Evolutionary conservation across 2,888 invertebrate genomes (phyloP).

Genomic region (Philereme transversata): DNA sequence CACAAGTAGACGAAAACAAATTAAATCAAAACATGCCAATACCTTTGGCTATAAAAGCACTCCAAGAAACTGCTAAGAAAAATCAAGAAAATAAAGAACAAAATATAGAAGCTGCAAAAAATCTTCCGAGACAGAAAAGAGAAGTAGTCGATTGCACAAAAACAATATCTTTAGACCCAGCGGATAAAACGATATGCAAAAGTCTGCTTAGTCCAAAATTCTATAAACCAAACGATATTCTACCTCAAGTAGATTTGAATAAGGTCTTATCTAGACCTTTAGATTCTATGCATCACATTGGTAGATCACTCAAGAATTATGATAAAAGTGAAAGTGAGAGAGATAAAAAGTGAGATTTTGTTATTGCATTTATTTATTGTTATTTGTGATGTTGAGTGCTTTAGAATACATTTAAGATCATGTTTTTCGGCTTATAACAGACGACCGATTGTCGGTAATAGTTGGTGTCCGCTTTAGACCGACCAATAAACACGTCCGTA

Average conservation of each 20-base stretch:
- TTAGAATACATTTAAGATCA: constrained; percentile 1
- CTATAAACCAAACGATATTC: constrained; percentile 9
- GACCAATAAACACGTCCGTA: no score
- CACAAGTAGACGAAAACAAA: constrained; percentile 41
- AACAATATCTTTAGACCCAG: constrained; percentile 50
- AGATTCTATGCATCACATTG: constrained; percentile 56
- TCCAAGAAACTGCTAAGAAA: constrained; percentile 31
- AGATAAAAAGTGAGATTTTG: constrained; percentile 15
- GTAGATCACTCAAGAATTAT: constrained; percentile 67
- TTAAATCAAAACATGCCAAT: constrained; percentile 55
- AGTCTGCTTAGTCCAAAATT: constrained; percentile 35
- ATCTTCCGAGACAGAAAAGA: constrained; percentile 57
- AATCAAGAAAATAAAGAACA: constrained; percentile 21
- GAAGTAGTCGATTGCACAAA: constrained; percentile 67
- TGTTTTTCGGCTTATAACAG: not conserved
- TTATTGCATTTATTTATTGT: constrained; percentile 43
- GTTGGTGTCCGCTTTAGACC: no score
- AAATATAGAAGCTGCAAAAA: constrained; percentile 7
- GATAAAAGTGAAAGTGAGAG: constrained; percentile 49
- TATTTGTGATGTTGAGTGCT: constrained; percentile 17
- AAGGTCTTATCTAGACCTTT: constrained; percentile 54
- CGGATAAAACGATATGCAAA: constrained; percentile 64
- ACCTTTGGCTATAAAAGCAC: constrained; percentile 52
- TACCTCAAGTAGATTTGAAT: constrained; percentile 47
- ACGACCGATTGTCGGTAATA: no score